Percentiles rank a stretch among this genome's conserved stretches.
Conservation (phyloP, 2,888 invertebrate species). For the Drymonia ruficornis region DNA sequence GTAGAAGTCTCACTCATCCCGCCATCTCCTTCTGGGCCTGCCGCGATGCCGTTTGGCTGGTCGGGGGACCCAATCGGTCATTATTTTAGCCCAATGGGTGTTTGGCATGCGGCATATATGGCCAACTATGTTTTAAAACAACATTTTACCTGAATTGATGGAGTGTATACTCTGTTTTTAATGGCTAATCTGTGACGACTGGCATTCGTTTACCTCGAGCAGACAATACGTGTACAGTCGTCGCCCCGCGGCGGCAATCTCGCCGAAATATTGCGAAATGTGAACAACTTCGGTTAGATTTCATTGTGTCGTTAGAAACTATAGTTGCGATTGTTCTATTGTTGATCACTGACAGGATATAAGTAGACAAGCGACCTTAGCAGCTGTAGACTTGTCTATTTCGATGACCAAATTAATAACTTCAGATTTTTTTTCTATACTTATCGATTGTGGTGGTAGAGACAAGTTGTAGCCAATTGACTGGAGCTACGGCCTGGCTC, state of each 20-base stretch:
- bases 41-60: too few relatives aligned
- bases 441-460: too few relatives aligned
- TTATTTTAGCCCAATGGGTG: too few relatives aligned
- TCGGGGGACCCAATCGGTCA: too few relatives aligned
- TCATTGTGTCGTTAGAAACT: not conserved
- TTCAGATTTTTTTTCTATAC: too few relatives aligned
- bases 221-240: conserved; percentile 12
- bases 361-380: conserved; percentile 10
- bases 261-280: conserved; percentile 27
- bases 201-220: conserved; percentile 8
- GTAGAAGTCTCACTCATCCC: too few relatives aligned
- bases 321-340: conserved; percentile 17
- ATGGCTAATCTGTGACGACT: conserved; percentile 24
- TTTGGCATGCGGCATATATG: too few relatives aligned
- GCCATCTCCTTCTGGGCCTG: too few relatives aligned
- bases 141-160: too few relatives aligned
- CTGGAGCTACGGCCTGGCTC: too few relatives aligned
- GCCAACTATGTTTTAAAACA: too few relatives aligned
- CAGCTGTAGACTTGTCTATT: not conserved
- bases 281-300: conserved; percentile 11
- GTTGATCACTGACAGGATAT: conserved; percentile 14
- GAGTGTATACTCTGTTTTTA: not conserved
- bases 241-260: conserved; percentile 21
- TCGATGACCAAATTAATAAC: not conserved
- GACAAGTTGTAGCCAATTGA: too few relatives aligned